phyloP scores from a whole-genome alignment of 2,797 vertebrate species.

The Zalophus californianus region DNA sequence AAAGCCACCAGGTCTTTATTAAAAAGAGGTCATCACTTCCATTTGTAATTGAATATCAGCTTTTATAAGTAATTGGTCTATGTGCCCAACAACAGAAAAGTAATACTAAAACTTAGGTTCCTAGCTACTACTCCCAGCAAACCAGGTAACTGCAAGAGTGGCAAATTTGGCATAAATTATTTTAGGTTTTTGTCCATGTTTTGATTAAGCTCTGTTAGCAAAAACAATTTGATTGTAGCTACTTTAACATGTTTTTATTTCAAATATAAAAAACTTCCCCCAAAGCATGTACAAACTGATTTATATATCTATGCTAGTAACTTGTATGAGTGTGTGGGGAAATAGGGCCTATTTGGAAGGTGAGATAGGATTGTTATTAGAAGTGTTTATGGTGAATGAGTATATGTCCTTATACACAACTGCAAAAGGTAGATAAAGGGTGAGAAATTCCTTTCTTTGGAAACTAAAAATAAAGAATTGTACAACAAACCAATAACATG shows the following conservation, averaged over 20 bases:
- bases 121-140: slow-evolving; percentile 36
- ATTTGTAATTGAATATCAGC: slow-evolving; percentile 78
- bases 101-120: slow-evolving; percentile 53
- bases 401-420: slow-evolving; percentile 60
- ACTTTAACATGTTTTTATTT: slow-evolving; percentile 65
- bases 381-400: neutral
- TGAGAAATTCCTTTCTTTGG: slow-evolving; percentile 77
- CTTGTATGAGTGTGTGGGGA: neutral
- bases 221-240: neutral
- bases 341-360: neutral
- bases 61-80: slow-evolving; percentile 79
- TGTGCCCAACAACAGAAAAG: slow-evolving; percentile 72
- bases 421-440: slow-evolving; percentile 59
- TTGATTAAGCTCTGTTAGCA: slow-evolving; percentile 47
- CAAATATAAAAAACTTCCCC: neutral
- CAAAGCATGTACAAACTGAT: neutral
- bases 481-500: slow-evolving; percentile 10
- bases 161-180: slow-evolving; percentile 67
- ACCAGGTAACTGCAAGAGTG: slow-evolving; percentile 60
- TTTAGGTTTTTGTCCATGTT: slow-evolving; percentile 52
- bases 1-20: slow-evolving; percentile 63
- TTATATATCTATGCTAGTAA: slow-evolving; percentile 5
- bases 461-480: slow-evolving; percentile 69
- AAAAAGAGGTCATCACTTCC: slow-evolving; percentile 75
- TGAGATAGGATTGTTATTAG: neutral